phyloP scores from a whole-genome alignment of 1,140 invertebrate species.

The Drosophila yakuba region DNA sequence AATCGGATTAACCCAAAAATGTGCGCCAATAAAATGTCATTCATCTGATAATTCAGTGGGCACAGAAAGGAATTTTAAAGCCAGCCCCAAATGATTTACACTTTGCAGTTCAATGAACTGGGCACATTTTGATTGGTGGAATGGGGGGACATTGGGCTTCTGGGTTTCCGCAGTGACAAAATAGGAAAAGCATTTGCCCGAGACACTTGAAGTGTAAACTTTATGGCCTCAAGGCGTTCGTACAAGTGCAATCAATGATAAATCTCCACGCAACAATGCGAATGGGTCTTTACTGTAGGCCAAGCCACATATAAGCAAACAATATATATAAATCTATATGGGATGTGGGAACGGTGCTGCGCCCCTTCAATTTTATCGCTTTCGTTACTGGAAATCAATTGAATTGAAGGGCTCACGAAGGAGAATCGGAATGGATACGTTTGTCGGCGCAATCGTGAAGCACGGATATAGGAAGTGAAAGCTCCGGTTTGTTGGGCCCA shows the following conservation, averaged over 20 bases:
- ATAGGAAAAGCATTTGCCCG: constrained; percentile 45
- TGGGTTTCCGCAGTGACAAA: constrained; percentile 2
- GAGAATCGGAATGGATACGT: constrained; percentile 33
- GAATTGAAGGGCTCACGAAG: constrained; percentile 49
- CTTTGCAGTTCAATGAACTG: constrained; percentile 57
- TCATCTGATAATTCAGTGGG: constrained; percentile 18
- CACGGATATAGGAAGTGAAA: constrained; percentile 53
- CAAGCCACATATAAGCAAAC: constrained; percentile 35
- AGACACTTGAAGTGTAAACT: constrained; percentile 76
- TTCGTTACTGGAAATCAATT: constrained; percentile 67
- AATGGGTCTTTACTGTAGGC: constrained; percentile 27
- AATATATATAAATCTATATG: constrained; percentile 19
- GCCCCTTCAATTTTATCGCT: constrained; percentile 49
- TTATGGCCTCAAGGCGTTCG: constrained; percentile 61
- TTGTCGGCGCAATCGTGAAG: constrained; percentile 47
- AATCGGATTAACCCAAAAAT: constrained; percentile 27
- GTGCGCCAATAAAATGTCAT: constrained; percentile 11
- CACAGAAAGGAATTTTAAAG: constrained; percentile 22
- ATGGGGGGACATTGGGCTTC: background rate
- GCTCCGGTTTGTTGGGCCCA: background rate
- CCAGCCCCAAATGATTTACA: constrained; percentile 36
- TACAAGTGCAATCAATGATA: constrained; percentile 74
- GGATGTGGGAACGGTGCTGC: background rate
- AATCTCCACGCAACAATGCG: constrained; percentile 57
- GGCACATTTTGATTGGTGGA: constrained; percentile 5